These are phyloP conservation scores for Diarsia brunnea DNA, from an alignment of 2,888 invertebrate species.

Conservation along the genomic window DNA sequence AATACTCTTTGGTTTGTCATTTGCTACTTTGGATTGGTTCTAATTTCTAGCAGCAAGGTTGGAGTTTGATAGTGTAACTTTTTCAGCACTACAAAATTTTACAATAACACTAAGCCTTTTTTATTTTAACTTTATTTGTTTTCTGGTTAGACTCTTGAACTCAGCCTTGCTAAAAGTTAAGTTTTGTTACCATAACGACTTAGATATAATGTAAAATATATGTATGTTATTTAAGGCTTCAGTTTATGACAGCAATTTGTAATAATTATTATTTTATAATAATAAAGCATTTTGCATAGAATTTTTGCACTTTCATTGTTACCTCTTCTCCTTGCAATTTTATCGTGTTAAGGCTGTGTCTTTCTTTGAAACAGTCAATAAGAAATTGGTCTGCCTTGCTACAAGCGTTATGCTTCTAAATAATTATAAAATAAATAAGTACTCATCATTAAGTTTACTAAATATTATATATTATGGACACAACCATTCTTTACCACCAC, in stretches of 20 bases:
- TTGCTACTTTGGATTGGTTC: constrained; percentile 48
- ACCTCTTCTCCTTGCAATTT: background rate
- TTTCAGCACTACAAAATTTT: constrained; percentile 1
- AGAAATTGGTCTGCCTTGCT: background rate
- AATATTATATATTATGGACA: constrained; percentile 49
- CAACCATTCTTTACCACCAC: constrained; percentile 33
- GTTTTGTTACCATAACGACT: constrained; percentile 66
- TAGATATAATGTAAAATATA: constrained; percentile 59
- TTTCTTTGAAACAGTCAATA: background rate
- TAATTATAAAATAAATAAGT: constrained; percentile 27
- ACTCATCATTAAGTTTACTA: constrained; percentile 1
- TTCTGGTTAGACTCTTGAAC: constrained; percentile 85
- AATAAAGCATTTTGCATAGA: constrained; percentile 65
- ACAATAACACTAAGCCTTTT: constrained; percentile 9
- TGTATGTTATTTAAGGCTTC: constrained; percentile 56
- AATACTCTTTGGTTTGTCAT: background rate
- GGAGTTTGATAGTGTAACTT: constrained; percentile 82
- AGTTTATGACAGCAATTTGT: constrained; percentile 53
- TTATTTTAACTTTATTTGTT: background rate
- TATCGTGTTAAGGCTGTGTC: background rate
- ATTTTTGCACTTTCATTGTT: background rate
- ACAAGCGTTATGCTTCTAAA: background rate
- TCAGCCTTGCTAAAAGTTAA: constrained; percentile 71
- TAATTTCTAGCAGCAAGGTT: constrained; percentile 64
- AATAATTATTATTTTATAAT: constrained; percentile 59